Conservation (phyloP, 1,140 invertebrate genomes). For the Philotrypesis tridentata region DNA sequence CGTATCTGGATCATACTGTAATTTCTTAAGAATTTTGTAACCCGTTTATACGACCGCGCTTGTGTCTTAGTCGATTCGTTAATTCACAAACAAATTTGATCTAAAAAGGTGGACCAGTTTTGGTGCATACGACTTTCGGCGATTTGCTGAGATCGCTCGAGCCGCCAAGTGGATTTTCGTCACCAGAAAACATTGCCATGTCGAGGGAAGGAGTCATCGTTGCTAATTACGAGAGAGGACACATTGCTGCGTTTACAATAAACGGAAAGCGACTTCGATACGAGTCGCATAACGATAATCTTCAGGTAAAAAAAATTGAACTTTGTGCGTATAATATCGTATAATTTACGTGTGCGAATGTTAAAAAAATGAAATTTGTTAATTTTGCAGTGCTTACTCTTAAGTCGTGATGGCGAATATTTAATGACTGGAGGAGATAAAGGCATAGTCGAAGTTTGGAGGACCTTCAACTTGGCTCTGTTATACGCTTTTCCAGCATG, state of each 20-base stretch:
- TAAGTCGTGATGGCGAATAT: constrained; percentile 98
- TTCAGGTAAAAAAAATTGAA: constrained; percentile 82
- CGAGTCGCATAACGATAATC: constrained; percentile 94
- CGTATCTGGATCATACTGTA: constrained; percentile 92
- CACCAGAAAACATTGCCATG: constrained; percentile 93
- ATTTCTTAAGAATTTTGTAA: constrained; percentile 52
- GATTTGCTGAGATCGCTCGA: constrained; percentile 95
- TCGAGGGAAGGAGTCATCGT: constrained; percentile 97
- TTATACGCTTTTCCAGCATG: constrained; percentile 98
- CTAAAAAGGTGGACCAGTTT: constrained; percentile 89
- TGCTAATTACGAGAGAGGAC: constrained; percentile 92
- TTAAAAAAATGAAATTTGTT: too few relatives aligned
- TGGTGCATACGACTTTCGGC: constrained; percentile 98
- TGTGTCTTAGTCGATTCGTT: too few relatives aligned
- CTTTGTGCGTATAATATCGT: not conserved
- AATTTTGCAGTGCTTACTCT: constrained; percentile 85
- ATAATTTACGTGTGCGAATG: too few relatives aligned
- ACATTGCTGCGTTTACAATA: constrained; percentile 94
- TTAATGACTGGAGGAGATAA: constrained; percentile 96
- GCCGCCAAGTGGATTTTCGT: constrained; percentile 84
- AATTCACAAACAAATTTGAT: not conserved
- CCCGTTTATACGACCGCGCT: too few relatives aligned
- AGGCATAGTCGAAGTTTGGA: constrained; percentile 98
- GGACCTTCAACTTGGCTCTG: constrained; percentile 96
- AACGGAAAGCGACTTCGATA: constrained; percentile 91